A percentile compares a stretch with the other conserved stretches of the same genome.
Conservation (phyloP, 2,797 vertebrate species). For the Sebastes jordani region DNA sequence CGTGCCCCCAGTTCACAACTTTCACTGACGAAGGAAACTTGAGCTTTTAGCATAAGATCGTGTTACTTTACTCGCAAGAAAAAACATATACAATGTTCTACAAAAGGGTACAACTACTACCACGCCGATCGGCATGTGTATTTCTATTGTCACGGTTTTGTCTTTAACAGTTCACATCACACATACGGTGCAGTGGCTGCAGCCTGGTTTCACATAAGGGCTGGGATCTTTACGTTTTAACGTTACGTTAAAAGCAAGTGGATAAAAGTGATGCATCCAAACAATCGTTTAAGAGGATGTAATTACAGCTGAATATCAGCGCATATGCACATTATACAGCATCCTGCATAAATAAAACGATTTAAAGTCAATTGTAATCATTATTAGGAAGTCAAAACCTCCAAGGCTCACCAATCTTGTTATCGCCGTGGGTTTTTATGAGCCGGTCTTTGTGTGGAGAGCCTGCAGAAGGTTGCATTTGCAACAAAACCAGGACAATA, state of each 20-base stretch:
- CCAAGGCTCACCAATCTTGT: neutral
- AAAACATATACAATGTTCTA: neutral
- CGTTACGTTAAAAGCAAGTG: neutral
- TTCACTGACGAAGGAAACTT: constrained; percentile 9
- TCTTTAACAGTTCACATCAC: neutral
- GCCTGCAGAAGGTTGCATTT: neutral
- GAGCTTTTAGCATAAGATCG: neutral
- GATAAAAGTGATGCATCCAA: neutral
- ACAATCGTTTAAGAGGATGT: neutral
- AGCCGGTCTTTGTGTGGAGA: constrained; percentile 67
- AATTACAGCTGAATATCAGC: neutral
- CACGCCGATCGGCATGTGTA: neutral
- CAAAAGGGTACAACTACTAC: fast-evolving
- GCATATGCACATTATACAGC: neutral
- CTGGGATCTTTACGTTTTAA: neutral
- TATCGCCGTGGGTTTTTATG: constrained; percentile 17
- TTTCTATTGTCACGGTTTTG: neutral
- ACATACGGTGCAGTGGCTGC: neutral
- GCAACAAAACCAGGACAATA: constrained; percentile 8
- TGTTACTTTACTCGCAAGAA: neutral
- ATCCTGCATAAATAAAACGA: neutral
- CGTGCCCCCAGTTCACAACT: constrained; percentile 16
- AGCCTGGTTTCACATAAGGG: neutral
- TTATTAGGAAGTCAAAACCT: neutral
- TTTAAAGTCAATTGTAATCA: neutral